A percentile compares a stretch with the other conserved stretches of the same genome.
Evolutionary conservation across 1,140 invertebrate genomes (phyloP).

Genomic region (Brachionus koreanus): DNA sequence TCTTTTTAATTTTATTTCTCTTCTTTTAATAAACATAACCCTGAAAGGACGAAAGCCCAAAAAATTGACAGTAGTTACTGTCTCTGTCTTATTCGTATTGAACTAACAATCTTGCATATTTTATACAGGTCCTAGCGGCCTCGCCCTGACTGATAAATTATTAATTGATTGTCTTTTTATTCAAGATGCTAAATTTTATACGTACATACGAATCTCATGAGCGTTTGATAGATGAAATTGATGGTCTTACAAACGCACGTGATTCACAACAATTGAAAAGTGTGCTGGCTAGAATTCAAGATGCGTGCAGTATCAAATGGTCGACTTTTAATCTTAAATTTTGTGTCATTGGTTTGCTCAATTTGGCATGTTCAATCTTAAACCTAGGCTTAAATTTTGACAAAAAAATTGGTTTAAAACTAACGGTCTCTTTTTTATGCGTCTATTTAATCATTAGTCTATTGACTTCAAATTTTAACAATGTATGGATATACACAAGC

Average conservation of each 20-base stretch:
- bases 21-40: too few species aligned
- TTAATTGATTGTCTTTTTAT: too few species aligned
- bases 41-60: too few species aligned
- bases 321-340: slow-evolving; percentile 15
- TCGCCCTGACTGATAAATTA: too few species aligned
- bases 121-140: too few species aligned
- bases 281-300: neutral
- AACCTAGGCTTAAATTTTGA: neutral
- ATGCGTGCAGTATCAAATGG: slow-evolving; percentile 21
- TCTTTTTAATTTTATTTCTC: too few species aligned
- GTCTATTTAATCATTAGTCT: neutral
- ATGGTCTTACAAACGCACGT: neutral
- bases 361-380: neutral
- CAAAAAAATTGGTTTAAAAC: neutral
- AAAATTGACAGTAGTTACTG: too few species aligned
- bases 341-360: neutral
- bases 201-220: neutral
- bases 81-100: too few species aligned
- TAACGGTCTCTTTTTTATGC: neutral
- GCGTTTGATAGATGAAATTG: neutral
- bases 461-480: neutral
- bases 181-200: slow-evolving; percentile 31
- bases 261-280: neutral
- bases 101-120: too few species aligned
- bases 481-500: neutral